These are phyloP conservation scores for Coptodon bakossiorum DNA, from an alignment of 2,113 vertebrate species.

Conservation along the genomic window DNA sequence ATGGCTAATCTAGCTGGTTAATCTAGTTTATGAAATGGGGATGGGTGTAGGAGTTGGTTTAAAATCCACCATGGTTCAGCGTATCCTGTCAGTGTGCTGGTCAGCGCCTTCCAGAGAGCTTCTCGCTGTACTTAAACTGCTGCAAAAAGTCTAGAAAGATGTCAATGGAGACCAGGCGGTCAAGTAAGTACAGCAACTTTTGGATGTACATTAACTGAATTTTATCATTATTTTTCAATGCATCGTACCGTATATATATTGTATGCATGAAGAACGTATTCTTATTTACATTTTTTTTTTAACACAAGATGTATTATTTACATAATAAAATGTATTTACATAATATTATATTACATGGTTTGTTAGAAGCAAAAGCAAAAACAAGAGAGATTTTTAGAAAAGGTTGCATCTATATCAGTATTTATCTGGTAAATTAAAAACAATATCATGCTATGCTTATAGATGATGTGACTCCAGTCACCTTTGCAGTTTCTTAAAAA, in stretches of 20 bases:
- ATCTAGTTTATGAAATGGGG: background rate
- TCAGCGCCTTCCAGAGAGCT: background rate
- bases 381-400: background rate
- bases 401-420: background rate
- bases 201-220: background rate
- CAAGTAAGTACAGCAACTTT: background rate
- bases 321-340: background rate
- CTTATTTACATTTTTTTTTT: background rate
- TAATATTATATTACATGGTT: background rate
- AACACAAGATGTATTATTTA: background rate
- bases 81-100: background rate
- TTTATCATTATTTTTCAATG: background rate
- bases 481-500: background rate
- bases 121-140: background rate
- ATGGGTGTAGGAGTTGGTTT: background rate
- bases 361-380: background rate
- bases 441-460: background rate
- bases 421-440: background rate
- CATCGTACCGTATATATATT: background rate
- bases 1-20: background rate
- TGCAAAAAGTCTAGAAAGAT: background rate
- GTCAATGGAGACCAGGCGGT: fast-evolving
- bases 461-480: background rate
- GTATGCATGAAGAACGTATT: background rate
- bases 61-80: background rate